Conservation (phyloP, 1,140 invertebrate species). For the Artemia franciscana region DNA sequence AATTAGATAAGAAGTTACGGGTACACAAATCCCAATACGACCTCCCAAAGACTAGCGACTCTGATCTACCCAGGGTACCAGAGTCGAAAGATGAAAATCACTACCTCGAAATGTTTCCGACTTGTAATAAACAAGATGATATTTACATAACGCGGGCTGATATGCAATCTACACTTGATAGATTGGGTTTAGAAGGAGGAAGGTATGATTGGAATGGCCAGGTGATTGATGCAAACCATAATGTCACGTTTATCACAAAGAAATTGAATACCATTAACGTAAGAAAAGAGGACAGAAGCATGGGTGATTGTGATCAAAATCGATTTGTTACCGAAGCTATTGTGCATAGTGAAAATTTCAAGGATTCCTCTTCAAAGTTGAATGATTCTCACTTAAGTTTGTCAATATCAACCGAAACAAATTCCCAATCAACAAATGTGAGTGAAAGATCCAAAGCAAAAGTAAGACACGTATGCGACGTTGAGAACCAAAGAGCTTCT, state of each 20-base stretch:
- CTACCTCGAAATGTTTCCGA: slow-evolving; percentile 1
- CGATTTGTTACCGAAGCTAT: background rate
- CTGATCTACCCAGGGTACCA: background rate
- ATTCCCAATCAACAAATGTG: background rate
- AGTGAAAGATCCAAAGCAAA: background rate
- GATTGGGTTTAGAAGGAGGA: slow-evolving; percentile 6
- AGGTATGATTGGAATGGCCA: background rate
- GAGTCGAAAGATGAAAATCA: slow-evolving; percentile 1
- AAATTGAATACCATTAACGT: background rate
- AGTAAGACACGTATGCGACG: background rate
- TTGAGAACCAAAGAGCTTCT: slow-evolving; percentile 2
- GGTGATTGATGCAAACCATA: background rate
- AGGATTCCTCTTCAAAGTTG: background rate
- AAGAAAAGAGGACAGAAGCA: background rate
- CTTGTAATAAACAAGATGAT: background rate
- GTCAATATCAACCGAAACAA: background rate
- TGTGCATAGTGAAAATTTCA: background rate
- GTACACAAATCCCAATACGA: background rate
- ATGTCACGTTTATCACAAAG: background rate
- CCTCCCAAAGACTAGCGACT: background rate
- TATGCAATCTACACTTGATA: slow-evolving; percentile 8
- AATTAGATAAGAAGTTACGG: slow-evolving; percentile 7
- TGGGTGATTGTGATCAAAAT: background rate
- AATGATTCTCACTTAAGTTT: background rate
- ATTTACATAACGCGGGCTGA: background rate